Evolutionary conservation across 2,797 vertebrate genomes (phyloP), one percentile per base, ranked within the genome.

Genomic region (Macroramphosus scolopax): DNA sequence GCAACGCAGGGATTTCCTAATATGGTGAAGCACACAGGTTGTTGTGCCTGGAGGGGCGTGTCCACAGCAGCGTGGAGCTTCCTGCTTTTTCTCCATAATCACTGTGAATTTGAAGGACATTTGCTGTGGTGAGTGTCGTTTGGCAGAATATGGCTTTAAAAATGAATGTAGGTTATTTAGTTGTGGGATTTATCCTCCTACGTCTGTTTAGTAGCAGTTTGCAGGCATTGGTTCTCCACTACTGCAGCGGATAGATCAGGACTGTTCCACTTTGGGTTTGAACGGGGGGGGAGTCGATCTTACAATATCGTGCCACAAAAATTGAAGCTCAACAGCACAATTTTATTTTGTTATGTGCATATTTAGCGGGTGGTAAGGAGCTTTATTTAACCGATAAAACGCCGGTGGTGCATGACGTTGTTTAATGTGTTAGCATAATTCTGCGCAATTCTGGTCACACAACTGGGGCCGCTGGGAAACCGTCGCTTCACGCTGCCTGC

Each of bases 1-100:
- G 85, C 84, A 87, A 89, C 87, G 48, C 14, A 61, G 73, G 86
- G 80, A 86, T 87, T 84, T 86, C 87, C 86, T 87, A 86, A 87
- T 89, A 88, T 87, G 87, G 86, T 32, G 76, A 84, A 56, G 63
- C 57, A 29, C 38, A 34, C 67, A 46, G 70, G 56, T 81, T 66
- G 70, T 36, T 54, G 50, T 37, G 69, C 68, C 35, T 42, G 40
- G 50, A 83, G 84, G 79, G 83, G 83, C 32, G 84, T 83, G 83
- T 81, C 77, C 62, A 47, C 52, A 17, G 20, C 39, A 10, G 30
- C 48, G 30, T 37, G 30, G 14, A 18, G 44, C 80, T 85, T 78
- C 69, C 76, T 68, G 69, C 22, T 60, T 30, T 8, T 24, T 22
- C 17, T 35, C 34, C 49, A 6, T 28, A 6, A 34, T 17, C 25